Evolutionary conservation across 2,797 vertebrate species (phyloP).

Genomic region (Hafferia zeledoni): DNA sequence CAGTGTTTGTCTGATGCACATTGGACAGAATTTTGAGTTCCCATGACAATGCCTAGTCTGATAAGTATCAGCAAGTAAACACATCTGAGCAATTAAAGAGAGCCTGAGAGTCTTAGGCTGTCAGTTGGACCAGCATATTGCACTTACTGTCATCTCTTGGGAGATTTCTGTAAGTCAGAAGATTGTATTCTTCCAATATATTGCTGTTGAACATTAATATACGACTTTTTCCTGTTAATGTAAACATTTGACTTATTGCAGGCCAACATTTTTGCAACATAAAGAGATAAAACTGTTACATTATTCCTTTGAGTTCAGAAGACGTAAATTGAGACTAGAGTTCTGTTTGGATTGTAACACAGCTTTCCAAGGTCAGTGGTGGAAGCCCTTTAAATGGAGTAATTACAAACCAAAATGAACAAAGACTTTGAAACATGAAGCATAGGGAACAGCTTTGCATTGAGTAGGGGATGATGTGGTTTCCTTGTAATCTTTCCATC

Average conservation of each 20-base stretch:
- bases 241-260: background rate
- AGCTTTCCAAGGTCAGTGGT: background rate
- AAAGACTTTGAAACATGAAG: conserved; percentile 4
- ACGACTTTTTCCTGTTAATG: background rate
- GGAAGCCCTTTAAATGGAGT: background rate
- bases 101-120: background rate
- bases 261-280: background rate
- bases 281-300: conserved; percentile 1
- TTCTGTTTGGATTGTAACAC: background rate
- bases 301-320: background rate
- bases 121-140: background rate
- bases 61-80: background rate
- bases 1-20: background rate
- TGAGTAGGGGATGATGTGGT: conserved; percentile 6
- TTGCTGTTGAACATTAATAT: background rate
- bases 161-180: background rate
- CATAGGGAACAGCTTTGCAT: conserved; percentile 2
- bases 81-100: background rate
- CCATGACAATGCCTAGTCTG: background rate
- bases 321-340: background rate
- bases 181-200: background rate
- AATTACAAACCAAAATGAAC: conserved; percentile 21
- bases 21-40: background rate
- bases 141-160: background rate
- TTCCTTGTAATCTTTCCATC: conserved; percentile 54